These are phyloP conservation scores for Dryomyza anilis DNA, from an alignment of 2,888 invertebrate genomes.

Conservation along the genomic window DNA sequence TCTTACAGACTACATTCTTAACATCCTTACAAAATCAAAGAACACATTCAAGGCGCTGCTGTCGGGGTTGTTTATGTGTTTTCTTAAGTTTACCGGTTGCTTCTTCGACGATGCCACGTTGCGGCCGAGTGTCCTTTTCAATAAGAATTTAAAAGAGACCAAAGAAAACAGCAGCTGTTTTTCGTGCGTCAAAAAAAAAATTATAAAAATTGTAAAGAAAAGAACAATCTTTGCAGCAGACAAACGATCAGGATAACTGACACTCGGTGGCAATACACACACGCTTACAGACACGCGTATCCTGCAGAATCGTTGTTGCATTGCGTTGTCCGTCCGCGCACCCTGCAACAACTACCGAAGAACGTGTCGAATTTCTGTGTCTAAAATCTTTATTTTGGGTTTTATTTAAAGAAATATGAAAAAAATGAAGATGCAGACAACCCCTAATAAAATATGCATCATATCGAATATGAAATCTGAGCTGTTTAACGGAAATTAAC, in stretches of 20 bases:
- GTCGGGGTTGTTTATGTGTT: conserved; percentile 10
- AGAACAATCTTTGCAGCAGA: neutral
- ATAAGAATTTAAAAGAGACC: neutral
- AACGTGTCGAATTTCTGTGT: conserved; percentile 18
- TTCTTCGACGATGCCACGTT: neutral
- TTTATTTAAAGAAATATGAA: neutral
- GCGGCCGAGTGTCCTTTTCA: neutral
- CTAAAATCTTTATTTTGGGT: neutral
- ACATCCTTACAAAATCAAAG: neutral
- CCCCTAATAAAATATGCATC: neutral
- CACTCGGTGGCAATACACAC: neutral
- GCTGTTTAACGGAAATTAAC: neutral
- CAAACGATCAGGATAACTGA: neutral
- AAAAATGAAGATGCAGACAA: neutral
- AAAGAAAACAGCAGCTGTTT: conserved; percentile 4
- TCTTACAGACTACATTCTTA: no score
- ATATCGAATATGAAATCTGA: neutral
- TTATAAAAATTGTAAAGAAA: neutral
- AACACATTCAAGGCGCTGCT: neutral
- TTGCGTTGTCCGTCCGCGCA: neutral
- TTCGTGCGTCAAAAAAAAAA: neutral
- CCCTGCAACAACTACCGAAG: neutral
- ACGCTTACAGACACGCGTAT: conserved; percentile 1
- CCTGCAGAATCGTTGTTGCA: neutral
- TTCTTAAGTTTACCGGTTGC: neutral